Evolutionary conservation across 1,140 invertebrate genomes (phyloP), one percentile per base, ranked within the genome.

Genomic region (Psilanteris sp.): DNA sequence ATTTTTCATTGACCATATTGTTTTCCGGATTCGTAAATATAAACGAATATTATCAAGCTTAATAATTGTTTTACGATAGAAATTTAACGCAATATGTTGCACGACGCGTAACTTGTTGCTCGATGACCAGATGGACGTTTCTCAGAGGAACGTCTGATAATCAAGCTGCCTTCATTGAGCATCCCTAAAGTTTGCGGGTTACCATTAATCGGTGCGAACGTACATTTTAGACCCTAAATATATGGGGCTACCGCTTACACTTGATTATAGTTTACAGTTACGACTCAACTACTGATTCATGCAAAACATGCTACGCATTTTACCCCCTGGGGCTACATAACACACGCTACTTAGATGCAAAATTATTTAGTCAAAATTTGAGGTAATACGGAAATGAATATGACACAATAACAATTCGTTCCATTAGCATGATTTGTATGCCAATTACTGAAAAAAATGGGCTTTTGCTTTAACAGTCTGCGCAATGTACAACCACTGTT

Each of bases 51-150:
- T n/a, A n/a, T n/a, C n/a, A n/a, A n/a, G n/a, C n/a, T n/a, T n/a
- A n/a, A n/a, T n/a, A n/a, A n/a, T n/a, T n/a, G n/a, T n/a, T n/a
- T n/a, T n/a, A n/a, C n/a, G n/a, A n/a, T n/a, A n/a, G 5, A 57
- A 59, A 44, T 34, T 59, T 32, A 44, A 59, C 44, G 24, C 27
- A 59, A 22, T 48, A 48, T 46, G 24, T 13, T n/a, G n/a, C 10
- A 41, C 7, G 8, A 34, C 26, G 46, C n/a, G 15, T 67, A 67
- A 83, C 82, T 83, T 83, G 81, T 83, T 83, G 82, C 81, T 75
- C 41, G 62, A 61, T 72, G 31, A 73, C 75, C 79, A 81, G 81
- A 82, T 83, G 81, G 64, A 79, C 44, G 61, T 46, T 66, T 82
- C 80, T 80, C 81, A 77, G 29, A 10, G 70, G 61, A 79, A 68